A percentile compares a stretch with the other conserved stretches of the same genome.
Evolutionary conservation across 2,888 invertebrate species (phyloP).

Genomic region (Drosophila conformis): DNA sequence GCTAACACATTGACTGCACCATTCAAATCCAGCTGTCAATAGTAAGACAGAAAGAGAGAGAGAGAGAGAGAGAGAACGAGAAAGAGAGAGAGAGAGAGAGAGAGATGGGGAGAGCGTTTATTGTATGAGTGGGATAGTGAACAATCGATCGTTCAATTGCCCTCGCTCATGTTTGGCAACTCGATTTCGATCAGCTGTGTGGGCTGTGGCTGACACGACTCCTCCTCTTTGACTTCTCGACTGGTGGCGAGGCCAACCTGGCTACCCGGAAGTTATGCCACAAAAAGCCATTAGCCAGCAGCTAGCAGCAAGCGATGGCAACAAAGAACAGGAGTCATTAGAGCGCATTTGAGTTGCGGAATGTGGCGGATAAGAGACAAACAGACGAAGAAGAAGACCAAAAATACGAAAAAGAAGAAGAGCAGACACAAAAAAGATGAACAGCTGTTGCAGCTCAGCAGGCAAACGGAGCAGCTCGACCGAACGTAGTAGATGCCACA

Average conservation of each 20-base stretch:
- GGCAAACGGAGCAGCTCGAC: constrained; percentile 15
- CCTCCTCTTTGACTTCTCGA: constrained; percentile 9
- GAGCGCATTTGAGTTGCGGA: constrained; percentile 78
- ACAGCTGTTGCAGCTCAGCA: constrained; percentile 8
- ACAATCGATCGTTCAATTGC: constrained; percentile 59
- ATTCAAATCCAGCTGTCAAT: constrained; percentile 53
- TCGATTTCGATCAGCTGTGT: constrained; percentile 63
- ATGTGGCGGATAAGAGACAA: constrained; percentile 55
- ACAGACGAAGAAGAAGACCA: not conserved
- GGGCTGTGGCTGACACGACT: constrained; percentile 32
- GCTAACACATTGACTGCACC: constrained; percentile 48
- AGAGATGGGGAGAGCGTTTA: not conserved
- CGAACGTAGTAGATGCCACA: constrained; percentile 1
- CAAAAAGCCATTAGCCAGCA: constrained; percentile 54
- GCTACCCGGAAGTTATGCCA: constrained; percentile 72
- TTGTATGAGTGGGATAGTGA: constrained; percentile 49
- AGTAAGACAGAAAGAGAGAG: not conserved
- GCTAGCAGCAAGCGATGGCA: constrained; percentile 38
- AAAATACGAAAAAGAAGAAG: not conserved
- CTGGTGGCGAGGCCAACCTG: constrained; percentile 13
- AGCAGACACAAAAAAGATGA: constrained; percentile 14
- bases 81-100: not conserved
- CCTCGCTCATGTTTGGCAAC: constrained; percentile 55
- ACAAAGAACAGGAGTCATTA: constrained; percentile 81
- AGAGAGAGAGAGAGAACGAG: not conserved